Evolutionary conservation across 2,797 vertebrate species (phyloP).

Genomic region (Notoglanidium macrostoma): DNA sequence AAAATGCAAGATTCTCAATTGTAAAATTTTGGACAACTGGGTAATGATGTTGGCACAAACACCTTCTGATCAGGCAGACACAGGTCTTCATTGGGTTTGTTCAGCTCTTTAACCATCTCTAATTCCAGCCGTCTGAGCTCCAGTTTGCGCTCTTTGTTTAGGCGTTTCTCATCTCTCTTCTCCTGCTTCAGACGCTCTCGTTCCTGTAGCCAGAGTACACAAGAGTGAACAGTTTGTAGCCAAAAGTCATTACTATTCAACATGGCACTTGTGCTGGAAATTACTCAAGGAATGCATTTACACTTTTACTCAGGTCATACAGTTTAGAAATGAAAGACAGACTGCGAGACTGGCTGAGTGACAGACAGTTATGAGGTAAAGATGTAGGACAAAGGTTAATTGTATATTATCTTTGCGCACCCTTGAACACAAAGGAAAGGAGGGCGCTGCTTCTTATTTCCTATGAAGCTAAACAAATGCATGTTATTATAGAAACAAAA

Average conservation of each 20-base stretch:
- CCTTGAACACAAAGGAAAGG: not conserved
- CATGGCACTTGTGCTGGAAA: constrained; percentile 38
- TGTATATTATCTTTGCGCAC: not conserved
- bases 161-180: constrained; percentile 90
- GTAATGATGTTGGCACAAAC: not conserved
- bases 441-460: not conserved
- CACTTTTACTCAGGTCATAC: constrained; percentile 42
- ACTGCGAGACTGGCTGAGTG: not conserved
- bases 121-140: constrained; percentile 88
- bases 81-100: constrained; percentile 96
- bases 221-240: constrained; percentile 23
- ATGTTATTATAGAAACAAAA: not conserved
- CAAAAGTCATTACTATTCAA: constrained; percentile 41
- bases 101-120: constrained; percentile 93
- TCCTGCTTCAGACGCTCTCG: constrained; percentile 91
- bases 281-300: constrained; percentile 31
- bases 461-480: not conserved
- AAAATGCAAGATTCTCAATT: not conserved
- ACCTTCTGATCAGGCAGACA: constrained; percentile 96
- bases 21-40: not conserved
- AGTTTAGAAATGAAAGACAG: constrained; percentile 8
- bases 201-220: constrained; percentile 74
- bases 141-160: constrained; percentile 93
- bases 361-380: not conserved
- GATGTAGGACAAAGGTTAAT: not conserved